phyloP scores from a whole-genome alignment of 2,797 vertebrate genomes.

The Ceryle rudis region DNA sequence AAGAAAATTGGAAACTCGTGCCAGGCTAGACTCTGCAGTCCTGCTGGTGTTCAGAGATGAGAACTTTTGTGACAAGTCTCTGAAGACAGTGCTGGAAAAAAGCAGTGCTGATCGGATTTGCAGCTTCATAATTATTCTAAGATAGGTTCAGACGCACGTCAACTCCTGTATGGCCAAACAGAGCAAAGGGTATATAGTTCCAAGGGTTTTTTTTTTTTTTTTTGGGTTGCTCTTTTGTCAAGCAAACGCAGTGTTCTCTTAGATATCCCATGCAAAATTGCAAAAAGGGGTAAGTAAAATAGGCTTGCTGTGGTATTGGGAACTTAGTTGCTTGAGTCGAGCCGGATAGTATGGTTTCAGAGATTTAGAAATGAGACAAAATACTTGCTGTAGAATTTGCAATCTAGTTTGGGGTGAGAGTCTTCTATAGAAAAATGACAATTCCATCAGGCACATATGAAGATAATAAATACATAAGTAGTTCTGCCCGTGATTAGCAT shows the following conservation, averaged over 20 bases:
- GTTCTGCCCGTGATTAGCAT: not conserved
- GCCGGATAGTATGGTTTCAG: not conserved
- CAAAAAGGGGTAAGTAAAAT: not conserved
- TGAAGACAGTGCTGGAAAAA: not conserved
- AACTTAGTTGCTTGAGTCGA: not conserved
- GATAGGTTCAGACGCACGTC: fast-evolving
- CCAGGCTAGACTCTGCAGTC: not conserved
- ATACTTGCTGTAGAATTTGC: not conserved
- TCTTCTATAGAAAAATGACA: not conserved
- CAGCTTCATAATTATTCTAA: not conserved
- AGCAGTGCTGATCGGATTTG: not conserved
- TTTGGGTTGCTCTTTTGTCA: not conserved
- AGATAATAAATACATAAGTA: not conserved
- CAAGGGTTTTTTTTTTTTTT: not conserved
- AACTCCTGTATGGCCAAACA: not conserved
- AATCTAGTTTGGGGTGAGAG: not conserved
- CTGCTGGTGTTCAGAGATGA: not conserved
- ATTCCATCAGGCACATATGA: not conserved
- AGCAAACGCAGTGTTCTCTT: not conserved
- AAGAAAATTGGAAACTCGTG: not conserved
- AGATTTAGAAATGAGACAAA: not conserved
- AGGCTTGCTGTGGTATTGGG: not conserved
- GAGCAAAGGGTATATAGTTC: not conserved
- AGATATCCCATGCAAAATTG: not conserved
- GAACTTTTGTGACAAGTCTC: not conserved